Evolutionary conservation across 2,797 vertebrate species (phyloP).

Genomic region (Urocyon cinereoargenteus): DNA sequence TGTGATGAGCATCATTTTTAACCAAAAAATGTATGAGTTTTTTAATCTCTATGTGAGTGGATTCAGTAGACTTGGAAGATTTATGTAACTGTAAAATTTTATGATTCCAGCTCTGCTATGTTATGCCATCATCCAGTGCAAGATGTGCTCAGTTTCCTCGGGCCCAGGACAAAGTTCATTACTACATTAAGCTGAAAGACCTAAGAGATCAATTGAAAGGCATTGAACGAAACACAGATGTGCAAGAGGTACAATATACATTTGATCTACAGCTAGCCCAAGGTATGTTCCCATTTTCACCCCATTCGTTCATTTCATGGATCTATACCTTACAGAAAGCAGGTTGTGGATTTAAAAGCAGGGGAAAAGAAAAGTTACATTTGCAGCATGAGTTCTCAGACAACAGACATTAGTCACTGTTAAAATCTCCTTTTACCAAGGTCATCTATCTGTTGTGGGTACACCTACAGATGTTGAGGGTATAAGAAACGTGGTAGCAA

Average conservation of each 20-base stretch:
- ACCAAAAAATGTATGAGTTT: background rate
- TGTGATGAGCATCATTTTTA: background rate
- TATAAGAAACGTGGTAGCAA: background rate
- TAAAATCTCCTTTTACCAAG: background rate
- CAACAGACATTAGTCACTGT: background rate
- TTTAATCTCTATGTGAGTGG: background rate
- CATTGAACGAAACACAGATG: slow-evolving; percentile 86
- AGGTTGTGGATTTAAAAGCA: background rate
- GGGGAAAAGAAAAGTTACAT: background rate
- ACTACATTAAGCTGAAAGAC: slow-evolving; percentile 98
- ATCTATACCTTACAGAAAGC: background rate
- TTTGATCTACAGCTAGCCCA: slow-evolving; percentile 96
- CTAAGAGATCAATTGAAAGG: slow-evolving; percentile 96
- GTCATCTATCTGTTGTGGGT: background rate
- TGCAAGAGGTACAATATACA: slow-evolving; percentile 94
- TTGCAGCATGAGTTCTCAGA: background rate
- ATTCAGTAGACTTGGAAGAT: background rate
- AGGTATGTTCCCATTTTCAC: slow-evolving; percentile 86
- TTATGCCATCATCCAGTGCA: slow-evolving; percentile 99
- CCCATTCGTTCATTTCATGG: no score
- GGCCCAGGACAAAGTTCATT: slow-evolving; percentile 99
- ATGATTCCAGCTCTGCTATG: slow-evolving; percentile 92
- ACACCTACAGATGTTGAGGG: background rate
- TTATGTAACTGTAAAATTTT: background rate
- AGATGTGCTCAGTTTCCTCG: slow-evolving; percentile 99